A percentile compares a stretch with the other conserved stretches of the same genome.
Evolutionary conservation across 2,113 vertebrate species (phyloP).

Genomic region (Tetrao urogallus): DNA sequence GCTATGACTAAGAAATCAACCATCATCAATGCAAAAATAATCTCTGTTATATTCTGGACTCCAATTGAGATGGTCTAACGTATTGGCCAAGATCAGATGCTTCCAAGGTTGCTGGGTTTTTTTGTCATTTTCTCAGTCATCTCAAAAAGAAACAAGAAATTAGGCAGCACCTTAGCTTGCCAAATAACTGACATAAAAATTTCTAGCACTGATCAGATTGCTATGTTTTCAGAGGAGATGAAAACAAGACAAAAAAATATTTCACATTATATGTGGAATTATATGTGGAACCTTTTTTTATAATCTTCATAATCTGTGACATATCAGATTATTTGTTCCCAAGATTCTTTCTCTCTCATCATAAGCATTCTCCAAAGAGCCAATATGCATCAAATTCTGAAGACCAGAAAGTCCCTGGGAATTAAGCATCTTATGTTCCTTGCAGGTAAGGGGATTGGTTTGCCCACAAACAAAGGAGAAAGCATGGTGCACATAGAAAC

Average conservation of each 20-base stretch:
- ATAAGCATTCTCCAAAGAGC: not conserved
- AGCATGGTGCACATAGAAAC: not conserved
- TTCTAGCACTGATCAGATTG: slow-evolving; percentile 12
- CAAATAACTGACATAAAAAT: slow-evolving; percentile 17
- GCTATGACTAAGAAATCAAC: slow-evolving; percentile 49
- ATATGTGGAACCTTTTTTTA: not conserved
- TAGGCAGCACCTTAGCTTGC: not conserved
- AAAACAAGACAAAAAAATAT: not conserved
- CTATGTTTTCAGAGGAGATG: not conserved
- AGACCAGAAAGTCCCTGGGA: not conserved
- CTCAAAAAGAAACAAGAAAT: slow-evolving; percentile 19
- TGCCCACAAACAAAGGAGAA: not conserved
- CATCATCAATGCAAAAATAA: slow-evolving; percentile 51
- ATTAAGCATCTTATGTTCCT: not conserved
- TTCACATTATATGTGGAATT: not conserved
- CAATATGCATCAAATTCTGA: not conserved
- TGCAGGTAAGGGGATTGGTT: not conserved
- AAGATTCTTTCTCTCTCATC: not conserved
- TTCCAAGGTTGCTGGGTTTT: not conserved
- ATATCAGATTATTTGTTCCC: not conserved
- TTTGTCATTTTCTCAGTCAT: slow-evolving; percentile 30
- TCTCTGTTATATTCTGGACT: slow-evolving; percentile 2
- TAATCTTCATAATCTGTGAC: not conserved
- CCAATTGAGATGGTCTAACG: not conserved
- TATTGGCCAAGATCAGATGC: accelerated